Base-by-base conservation (phyloP, 2,888 invertebrate species). In the Desoria tigrina region DNA sequence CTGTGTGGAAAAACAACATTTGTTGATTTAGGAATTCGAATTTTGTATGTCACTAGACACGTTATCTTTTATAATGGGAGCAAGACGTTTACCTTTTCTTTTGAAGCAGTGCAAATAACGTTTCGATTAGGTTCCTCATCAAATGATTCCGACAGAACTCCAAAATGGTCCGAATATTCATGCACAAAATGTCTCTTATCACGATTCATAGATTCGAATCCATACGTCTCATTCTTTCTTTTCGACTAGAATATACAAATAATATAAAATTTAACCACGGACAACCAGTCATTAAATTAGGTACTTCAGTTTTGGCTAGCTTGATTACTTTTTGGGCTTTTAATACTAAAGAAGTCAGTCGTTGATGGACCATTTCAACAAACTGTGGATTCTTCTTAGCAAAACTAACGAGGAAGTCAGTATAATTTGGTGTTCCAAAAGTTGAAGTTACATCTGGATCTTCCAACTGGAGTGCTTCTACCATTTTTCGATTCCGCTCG, bases 81-180 rank as follows among this genome's bases (percentile, higher is more conserved):
- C 49, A 18, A 26, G 37, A 26, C 18, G 24, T 50, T n/a, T 37
- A 89, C 90, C 84, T 87, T 88, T 75, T 89, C 90, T 79, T 84
- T 88, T 65, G 86, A 86, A 57, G 94, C 94, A 18, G 92, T 94
- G 26, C 92, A 92, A n/a, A 94, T 91, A 18, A 97, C 90, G 82
- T 96, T 97, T 70, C 95, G 85, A 79, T 96, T 94, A 0, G 97
- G 97, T 79, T 96, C 96, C 23, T 89, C 88, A 82, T 98, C 98
- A 80, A 95, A 96, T 24, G 95, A 94, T 66, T 91, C 90, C 72
- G 94, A 92, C 78, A 93, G 90, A 77, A 94, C 90, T 45, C 95
- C 95, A 82, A 97, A 98, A 81, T 92, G 92, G 78, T 93, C 92
- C 77, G 94, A 94, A 80, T 94, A 86, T 79, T 98, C 97, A 81